Evolutionary conservation across 1,140 invertebrate species (phyloP), one percentile per base, ranked within the genome.

Genomic region (Pteromalus puparum): DNA sequence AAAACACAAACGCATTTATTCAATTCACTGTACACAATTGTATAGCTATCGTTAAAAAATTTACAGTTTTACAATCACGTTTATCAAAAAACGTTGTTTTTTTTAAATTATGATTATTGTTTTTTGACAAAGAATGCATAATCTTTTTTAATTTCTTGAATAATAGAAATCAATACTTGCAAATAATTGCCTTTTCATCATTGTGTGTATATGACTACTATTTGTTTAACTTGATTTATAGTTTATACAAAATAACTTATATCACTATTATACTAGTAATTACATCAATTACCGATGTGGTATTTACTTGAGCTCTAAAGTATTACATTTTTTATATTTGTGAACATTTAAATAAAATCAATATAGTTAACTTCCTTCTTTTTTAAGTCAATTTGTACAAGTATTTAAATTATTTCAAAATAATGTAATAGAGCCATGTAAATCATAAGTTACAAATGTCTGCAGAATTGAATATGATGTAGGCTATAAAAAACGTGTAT

Each of bases 1-100:
- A 77, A 81, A 77, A 77, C 24, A 81, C 67, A 75, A 76, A 85
- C 67, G 48, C 38, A 70, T 83, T 53, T 75, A 28, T 84, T 76
- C 48, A n/a, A n/a, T 88, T 82, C 85, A 89, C 84, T 75, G 87
- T 86, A 88, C 68, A 83, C 34, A 77, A 80, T 86, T 89, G 82
- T 82, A 85, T 82, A 82, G 24, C 34, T 85, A 81, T 24, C 5
- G 1, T 77, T 82, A 78, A 82, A 85, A 85, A 85, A 85, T 85
- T 85, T 82, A 85, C 80, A 85, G 68, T 74, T 82, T 72, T 85
- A 80, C 72, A 82, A 30, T 76, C 28, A 81, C 67, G 74, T 61
- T 77, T 67, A 28, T 68, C 28, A 77, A 70, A 34, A 81, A 82
- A 53, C 53, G 77, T 73, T 81, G n/a, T 81, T 48, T 34, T 70